These are phyloP conservation scores for Parambassis ranga DNA, from an alignment of 2,797 vertebrate species.

Conservation along the genomic window DNA sequence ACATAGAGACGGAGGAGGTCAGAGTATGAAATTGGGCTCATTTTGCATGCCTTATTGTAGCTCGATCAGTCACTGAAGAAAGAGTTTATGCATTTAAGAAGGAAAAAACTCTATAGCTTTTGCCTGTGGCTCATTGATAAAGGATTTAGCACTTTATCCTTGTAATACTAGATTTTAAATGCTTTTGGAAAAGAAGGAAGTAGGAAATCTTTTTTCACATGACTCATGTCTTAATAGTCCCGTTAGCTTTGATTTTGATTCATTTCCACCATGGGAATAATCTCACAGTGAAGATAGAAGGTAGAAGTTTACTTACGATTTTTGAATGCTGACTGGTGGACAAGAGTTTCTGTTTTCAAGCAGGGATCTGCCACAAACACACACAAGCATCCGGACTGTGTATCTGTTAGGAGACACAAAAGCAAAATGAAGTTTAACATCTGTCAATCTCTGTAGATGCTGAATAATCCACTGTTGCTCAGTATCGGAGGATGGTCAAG, in stretches of 20 bases:
- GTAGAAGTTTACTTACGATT: constrained; percentile 69
- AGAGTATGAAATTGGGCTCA: constrained; percentile 33
- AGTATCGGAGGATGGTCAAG: no score
- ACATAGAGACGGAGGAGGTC: constrained; percentile 12
- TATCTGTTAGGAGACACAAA: constrained; percentile 54
- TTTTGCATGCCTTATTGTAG: constrained; percentile 55
- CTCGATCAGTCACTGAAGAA: constrained; percentile 40
- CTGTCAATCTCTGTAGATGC: neutral
- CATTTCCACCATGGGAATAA: neutral
- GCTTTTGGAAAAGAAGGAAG: constrained; percentile 23
- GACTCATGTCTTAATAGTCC: constrained; percentile 1
- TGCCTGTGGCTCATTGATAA: constrained; percentile 40
- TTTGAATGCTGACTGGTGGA: constrained; percentile 50
- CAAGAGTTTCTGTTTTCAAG: constrained; percentile 35
- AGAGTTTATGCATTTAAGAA: constrained; percentile 36
- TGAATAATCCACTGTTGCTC: neutral
- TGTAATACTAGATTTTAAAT: constrained; percentile 37
- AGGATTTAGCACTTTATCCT: constrained; percentile 45
- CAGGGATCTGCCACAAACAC: constrained; percentile 43
- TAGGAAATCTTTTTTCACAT: constrained; percentile 6
- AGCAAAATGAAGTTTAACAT: constrained; percentile 6
- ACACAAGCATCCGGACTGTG: constrained; percentile 18
- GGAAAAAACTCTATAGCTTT: constrained; percentile 24
- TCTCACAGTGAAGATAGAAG: neutral
- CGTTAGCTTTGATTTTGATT: constrained; percentile 12